Evolutionary conservation across 2,888 invertebrate species (phyloP), one percentile per base, ranked within the genome.

Genomic region (Clusia tigrina): DNA sequence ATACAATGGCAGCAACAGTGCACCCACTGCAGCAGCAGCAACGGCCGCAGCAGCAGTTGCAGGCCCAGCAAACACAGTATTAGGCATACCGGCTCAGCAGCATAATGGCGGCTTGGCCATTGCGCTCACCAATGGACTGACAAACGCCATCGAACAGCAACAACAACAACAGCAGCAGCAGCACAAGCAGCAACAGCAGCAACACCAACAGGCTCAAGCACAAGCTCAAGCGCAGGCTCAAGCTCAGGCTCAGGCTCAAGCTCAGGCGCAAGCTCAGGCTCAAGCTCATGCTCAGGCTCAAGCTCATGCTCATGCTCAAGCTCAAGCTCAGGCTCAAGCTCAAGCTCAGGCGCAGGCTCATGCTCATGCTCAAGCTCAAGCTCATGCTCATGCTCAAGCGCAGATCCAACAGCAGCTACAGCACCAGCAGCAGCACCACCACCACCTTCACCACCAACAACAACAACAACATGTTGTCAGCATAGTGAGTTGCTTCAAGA

Each of bases 401-500:
- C 66, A 69, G 48, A 71, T 75, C 54, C 75, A 71, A 63, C 73
- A 74, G 32, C 74, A 72, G 10, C 65, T 65, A 26, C 68, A 64
- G 22, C 62, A 62, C 23, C 58, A 54, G 12, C 62, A 58, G n/a
- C 62, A 54, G 3, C 62, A 62, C 17, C 62, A 57, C 5, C 61
- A 52, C 0, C 62, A 63, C 22, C 60, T 58, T 23, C 66, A 66
- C 18, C 66, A 66, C 46, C 66, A 61, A 66, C 66, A 72, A 70
- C 69, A 76, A 69, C 74, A 71, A 67, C 77, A 71, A 65, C 76
- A 77, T 72, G 77, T 79, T 77, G 80, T 81, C 76, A 82, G 80
- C 80, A 82, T 83, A 81, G 82, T 83, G 83, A 82, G 83, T 82
- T 73, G 56, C 42, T 22, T 67, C n/a, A 18, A 58, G 24, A 38